These are phyloP conservation scores for Calcarius ornatus DNA, from an alignment of 2,113 vertebrate species.

Conservation along the genomic window DNA sequence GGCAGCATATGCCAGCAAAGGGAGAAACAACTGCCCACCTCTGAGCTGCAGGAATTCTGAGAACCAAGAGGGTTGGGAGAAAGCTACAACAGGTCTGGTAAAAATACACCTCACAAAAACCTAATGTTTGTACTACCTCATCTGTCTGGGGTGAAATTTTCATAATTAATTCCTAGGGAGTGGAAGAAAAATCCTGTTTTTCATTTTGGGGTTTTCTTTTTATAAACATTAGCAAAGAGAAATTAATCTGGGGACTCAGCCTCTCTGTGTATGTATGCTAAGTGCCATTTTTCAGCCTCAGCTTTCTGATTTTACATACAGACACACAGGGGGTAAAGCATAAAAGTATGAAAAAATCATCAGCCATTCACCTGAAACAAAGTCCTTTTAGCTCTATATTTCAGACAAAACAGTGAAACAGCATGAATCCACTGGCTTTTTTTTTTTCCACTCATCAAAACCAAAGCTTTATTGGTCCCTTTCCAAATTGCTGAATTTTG, in stretches of 20 bases:
- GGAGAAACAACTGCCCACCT: neutral
- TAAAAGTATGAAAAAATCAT: neutral
- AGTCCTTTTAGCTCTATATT: neutral
- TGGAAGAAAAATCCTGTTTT: neutral
- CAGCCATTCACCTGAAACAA: neutral
- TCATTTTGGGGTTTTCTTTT: neutral
- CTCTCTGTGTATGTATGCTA: neutral
- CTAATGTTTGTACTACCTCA: neutral
- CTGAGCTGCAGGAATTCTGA: neutral
- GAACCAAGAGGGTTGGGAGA: neutral
- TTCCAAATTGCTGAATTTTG: neutral
- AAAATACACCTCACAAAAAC: neutral
- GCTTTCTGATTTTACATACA: neutral
- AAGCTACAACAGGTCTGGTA: neutral
- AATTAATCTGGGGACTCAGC: neutral
- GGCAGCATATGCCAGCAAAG: neutral
- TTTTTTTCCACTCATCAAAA: neutral
- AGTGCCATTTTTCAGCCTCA: neutral
- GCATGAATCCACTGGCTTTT: neutral
- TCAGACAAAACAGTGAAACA: neutral
- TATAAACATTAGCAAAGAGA: neutral
- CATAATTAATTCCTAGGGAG: neutral
- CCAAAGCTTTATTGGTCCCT: neutral
- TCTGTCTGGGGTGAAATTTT: neutral
- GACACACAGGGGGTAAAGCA: neutral